phyloP scores from a whole-genome alignment of 2,797 vertebrate species.

The Sebastes kiyomatsui region DNA sequence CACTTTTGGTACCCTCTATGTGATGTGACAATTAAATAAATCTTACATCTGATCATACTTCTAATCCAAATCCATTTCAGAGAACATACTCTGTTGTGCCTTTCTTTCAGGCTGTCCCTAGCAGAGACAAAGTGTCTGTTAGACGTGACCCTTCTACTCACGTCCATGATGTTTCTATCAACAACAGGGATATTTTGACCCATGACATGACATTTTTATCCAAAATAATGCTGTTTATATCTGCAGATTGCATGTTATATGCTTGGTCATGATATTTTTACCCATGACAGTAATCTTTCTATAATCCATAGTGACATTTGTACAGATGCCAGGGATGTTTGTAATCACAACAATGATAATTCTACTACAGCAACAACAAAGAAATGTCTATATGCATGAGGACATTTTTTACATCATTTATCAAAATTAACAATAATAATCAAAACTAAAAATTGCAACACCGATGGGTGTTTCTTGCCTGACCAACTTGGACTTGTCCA shows the following conservation, averaged over 20 bases:
- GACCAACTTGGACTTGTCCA: not conserved
- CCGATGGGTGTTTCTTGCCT: not conserved
- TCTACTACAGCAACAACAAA: not conserved
- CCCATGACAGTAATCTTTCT: not conserved
- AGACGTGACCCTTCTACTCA: not conserved
- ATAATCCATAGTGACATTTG: not conserved
- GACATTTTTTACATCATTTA: not conserved
- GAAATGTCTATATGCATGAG: not conserved
- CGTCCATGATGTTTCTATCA: not conserved
- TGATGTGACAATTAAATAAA: not conserved
- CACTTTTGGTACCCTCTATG: not conserved
- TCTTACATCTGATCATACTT: not conserved
- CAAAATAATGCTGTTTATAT: not conserved
- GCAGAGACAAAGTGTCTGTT: not conserved
- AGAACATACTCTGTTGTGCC: not conserved
- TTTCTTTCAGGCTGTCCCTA: not conserved
- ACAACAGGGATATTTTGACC: not conserved
- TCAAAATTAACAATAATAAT: not conserved
- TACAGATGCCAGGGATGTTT: not conserved
- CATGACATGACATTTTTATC: not conserved
- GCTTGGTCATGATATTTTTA: not conserved
- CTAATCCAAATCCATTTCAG: not conserved
- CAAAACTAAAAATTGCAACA: not conserved
- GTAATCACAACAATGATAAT: not conserved
- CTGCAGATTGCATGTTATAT: not conserved